Percentiles rank a stretch among this genome's conserved stretches.
Conservation (phyloP, 2,888 invertebrate species). For the Cepaea hortensis region DNA sequence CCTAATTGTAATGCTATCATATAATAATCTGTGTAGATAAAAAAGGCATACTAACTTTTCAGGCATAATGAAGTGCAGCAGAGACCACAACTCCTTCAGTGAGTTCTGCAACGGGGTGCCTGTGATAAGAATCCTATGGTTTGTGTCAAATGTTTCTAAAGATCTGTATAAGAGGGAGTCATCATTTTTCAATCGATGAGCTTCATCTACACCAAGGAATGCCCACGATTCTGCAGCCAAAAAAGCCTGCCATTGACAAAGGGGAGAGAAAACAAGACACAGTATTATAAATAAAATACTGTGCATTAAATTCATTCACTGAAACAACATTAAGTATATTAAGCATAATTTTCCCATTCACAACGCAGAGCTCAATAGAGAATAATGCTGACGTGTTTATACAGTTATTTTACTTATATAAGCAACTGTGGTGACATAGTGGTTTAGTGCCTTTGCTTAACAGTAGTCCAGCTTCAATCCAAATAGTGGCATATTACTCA, state of each 20-base stretch:
- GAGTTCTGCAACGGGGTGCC: constrained; percentile 99
- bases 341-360: no score
- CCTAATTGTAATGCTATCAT: no score
- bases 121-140: constrained; percentile 87
- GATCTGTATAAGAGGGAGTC: constrained; percentile 97
- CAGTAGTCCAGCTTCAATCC: no score
- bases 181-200: constrained; percentile 98
- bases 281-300: not conserved
- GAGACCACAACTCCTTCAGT: constrained; percentile 97
- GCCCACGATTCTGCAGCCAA: constrained; percentile 95
- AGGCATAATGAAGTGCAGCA: constrained; percentile 99
- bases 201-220: constrained; percentile 95
- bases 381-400: no score
- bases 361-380: no score
- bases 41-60: constrained; percentile 82
- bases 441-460: no score
- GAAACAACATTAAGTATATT: no score
- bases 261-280: not conserved
- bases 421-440: no score
- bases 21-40: no score
- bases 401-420: no score
- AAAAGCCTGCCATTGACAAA: constrained; percentile 64
- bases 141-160: constrained; percentile 94
- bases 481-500: no score
- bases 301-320: no score